phyloP scores from a whole-genome alignment of 53 echinoderm and acorn worm genomes.

The Holothuria scabra region DNA sequence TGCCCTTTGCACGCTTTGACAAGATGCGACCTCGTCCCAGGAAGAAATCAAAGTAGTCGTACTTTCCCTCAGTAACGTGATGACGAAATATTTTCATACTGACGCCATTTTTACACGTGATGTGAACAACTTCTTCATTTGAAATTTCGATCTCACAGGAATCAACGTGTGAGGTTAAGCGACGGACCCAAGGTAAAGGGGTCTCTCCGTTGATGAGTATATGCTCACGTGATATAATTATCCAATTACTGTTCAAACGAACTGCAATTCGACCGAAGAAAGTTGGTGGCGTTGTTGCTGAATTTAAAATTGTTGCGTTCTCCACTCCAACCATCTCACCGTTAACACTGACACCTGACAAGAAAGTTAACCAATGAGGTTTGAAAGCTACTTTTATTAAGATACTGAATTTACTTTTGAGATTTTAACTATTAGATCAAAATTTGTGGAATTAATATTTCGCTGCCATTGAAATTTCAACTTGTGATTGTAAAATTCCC shows the following conservation, averaged over 20 bases:
- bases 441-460: too few species aligned
- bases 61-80: not conserved
- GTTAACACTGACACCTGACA: conserved; percentile 23
- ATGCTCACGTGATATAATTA: conserved; percentile 16
- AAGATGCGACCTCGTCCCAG: conserved; percentile 52
- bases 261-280: conserved; percentile 16
- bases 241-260: not conserved
- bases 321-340: conserved; percentile 30
- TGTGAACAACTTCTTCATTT: not conserved
- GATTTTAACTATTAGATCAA: too few species aligned
- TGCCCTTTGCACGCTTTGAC: conserved; percentile 53
- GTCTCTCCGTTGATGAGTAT: not conserved
- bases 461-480: too few species aligned
- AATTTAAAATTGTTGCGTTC: not conserved
- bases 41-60: conserved; percentile 67
- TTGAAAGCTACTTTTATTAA: too few species aligned
- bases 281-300: not conserved
- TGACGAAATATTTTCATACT: conserved; percentile 1
- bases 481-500: too few species aligned
- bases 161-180: not conserved
- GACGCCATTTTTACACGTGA: conserved; percentile 2
- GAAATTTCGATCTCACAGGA: not conserved
- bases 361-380: not conserved
- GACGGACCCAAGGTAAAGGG: not conserved
- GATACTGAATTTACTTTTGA: too few species aligned